Evolutionary conservation across 2,888 invertebrate species (phyloP), one percentile per base, ranked within the genome.

Genomic region (Ceraclea dissimilis): DNA sequence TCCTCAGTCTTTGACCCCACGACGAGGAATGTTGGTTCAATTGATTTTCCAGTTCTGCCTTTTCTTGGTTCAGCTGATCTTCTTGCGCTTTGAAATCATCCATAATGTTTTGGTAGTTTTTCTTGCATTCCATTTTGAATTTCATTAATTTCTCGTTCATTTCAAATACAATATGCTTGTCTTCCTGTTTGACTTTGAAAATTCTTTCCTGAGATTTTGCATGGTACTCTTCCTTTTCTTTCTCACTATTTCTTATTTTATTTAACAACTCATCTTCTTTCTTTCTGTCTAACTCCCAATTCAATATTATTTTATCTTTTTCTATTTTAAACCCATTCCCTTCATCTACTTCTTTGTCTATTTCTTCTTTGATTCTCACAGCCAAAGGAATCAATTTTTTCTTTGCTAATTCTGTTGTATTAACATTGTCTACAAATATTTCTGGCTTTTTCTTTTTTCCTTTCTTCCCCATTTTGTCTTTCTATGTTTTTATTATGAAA

Each of bases 251-350:
- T 64, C 88, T 85, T n/a, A 86, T 67, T 65, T 80, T 79, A 5
- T 90, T 87, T 68, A 85, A 84, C 13, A 84, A 83, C 73, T 93
- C 91, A 67, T 94, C 93, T 44, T 95, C 73, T 68, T 95, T 92
- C 65, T 89, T 85, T 63, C 90, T 83, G 0, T 93, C 90, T 52
- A 96, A 93, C 72, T 96, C 94, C 96, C 96, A 97, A 69, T 94
- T 95, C 2, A 92, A 92, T 63, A 93, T 82, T 16, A 96, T 79
- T 74, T 95, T 95, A 70, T 96, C 96, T 63, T 95, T 79, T 75
- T 97, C 96, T 65, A 96, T 71, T 73, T 96, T 95, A 67, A 94
- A 95, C 70, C 89, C 96, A 71, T 95, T 95, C 53, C 96, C 76
- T 71, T 97, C 95, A 71, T 96, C 96, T 65, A 96, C 79, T 71